Conservation (phyloP, 2,797 vertebrate species). For the Prionace glauca region DNA sequence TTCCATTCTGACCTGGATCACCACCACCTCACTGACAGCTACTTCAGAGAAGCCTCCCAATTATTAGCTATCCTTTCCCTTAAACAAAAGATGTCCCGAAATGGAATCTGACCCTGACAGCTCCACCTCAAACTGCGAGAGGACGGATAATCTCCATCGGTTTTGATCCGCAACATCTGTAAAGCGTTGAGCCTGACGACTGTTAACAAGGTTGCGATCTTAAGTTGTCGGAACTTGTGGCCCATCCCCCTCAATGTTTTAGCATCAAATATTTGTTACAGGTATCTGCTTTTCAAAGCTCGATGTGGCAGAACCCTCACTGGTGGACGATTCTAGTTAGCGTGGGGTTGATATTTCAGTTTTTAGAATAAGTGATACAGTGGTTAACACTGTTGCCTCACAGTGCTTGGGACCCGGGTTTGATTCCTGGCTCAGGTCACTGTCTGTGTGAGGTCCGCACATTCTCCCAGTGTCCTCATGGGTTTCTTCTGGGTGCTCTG, state of each 20-base stretch:
- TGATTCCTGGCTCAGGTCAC: no score
- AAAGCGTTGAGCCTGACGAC: background rate
- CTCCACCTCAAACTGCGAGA: background rate
- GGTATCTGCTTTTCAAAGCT: background rate
- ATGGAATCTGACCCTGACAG: background rate
- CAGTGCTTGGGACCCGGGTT: no score
- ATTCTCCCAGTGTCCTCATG: no score
- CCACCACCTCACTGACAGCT: background rate
- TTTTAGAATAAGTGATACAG: no score
- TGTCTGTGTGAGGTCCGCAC: no score
- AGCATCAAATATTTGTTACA: background rate
- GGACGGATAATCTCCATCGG: background rate
- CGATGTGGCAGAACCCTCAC: no score
- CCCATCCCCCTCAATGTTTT: background rate
- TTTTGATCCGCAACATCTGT: background rate
- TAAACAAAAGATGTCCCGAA: background rate
- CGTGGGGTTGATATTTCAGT: background rate
- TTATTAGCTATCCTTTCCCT: background rate
- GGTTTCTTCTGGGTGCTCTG: no score
- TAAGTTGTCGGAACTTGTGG: background rate
- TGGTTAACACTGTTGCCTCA: no score
- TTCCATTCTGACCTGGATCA: background rate
- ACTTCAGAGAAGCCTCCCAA: background rate
- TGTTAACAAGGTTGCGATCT: background rate
- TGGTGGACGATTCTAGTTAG: background rate